Evolutionary conservation across 2,797 vertebrate genomes (phyloP).

Genomic region (Ataeniobius toweri): DNA sequence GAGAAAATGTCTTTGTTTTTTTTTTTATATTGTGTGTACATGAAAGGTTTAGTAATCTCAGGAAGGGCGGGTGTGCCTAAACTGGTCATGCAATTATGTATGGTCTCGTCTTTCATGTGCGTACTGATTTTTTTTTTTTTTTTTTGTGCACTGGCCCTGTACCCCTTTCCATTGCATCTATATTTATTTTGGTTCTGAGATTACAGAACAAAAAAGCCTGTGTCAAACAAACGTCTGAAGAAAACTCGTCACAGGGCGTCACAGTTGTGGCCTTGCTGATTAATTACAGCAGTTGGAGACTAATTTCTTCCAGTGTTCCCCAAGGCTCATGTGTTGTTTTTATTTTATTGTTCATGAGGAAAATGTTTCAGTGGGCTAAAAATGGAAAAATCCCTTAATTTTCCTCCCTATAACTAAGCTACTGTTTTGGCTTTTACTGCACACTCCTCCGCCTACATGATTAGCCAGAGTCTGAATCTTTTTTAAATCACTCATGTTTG

Average conservation of each 20-base stretch:
- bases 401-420: conserved; percentile 52
- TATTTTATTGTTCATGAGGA: conserved; percentile 64
- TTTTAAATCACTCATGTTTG: conserved; percentile 54
- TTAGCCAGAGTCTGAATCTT: conserved; percentile 31
- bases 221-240: conserved; percentile 23
- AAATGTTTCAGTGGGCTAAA: conserved; percentile 63
- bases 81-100: neutral
- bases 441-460: conserved; percentile 28
- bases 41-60: neutral
- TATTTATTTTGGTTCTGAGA: conserved; percentile 45
- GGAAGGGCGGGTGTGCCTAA: neutral
- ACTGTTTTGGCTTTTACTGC: conserved; percentile 70
- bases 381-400: conserved; percentile 69
- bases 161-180: neutral
- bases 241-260: conserved; percentile 20
- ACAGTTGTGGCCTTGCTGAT: conserved; percentile 55
- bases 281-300: conserved; percentile 52
- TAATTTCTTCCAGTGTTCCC: conserved; percentile 66
- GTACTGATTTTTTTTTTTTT: neutral
- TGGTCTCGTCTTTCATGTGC: neutral
- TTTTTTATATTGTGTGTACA: neutral
- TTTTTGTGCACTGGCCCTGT: neutral
- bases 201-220: conserved; percentile 22
- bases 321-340: conserved; percentile 57
- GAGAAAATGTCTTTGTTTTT: neutral